Conservation (phyloP, 37 sponge, comb jelly and placozoan species). For the Ephydatia muelleri region DNA sequence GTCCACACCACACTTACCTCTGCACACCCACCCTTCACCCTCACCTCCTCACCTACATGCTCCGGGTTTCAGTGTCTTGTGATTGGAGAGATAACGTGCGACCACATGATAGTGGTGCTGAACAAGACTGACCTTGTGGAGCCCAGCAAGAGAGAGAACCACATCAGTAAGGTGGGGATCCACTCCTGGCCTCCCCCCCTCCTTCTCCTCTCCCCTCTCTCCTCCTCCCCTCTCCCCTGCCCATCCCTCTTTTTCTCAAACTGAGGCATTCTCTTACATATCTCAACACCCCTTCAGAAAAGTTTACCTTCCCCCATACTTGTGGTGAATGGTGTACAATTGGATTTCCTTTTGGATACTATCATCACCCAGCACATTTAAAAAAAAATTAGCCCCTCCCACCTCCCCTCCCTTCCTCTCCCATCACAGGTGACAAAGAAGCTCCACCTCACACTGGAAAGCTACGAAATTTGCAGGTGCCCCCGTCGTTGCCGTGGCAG, state of each 20-base stretch:
- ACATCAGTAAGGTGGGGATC: conserved; percentile 82
- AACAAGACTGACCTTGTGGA: conserved; percentile 91
- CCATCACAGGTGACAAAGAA: conserved; percentile 41
- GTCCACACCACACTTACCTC: not conserved
- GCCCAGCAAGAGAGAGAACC: conserved; percentile 67
- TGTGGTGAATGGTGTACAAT: conserved; percentile 48
- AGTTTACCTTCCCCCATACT: not conserved
- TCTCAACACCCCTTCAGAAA: not conserved
- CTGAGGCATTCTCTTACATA: too few species aligned
- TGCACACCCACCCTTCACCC: not conserved
- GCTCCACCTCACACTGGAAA: conserved; percentile 61
- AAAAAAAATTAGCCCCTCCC: conserved; percentile 27
- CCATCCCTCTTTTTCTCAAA: not conserved
- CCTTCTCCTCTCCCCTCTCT: not conserved
- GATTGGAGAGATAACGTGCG: conserved; percentile 92
- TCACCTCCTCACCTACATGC: too few species aligned
- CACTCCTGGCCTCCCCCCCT: too few species aligned
- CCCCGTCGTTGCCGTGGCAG: conserved; percentile 84
- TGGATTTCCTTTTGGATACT: conserved; percentile 8
- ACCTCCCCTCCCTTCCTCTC: not conserved
- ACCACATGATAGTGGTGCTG: conserved; percentile 88
- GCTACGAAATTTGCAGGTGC: conserved; percentile 64
- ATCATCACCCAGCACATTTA: too few species aligned
- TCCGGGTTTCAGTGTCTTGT: conserved; percentile 78
- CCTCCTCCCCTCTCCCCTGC: not conserved